Evolutionary conservation across 2,113 vertebrate genomes (phyloP), one percentile per base, ranked within the genome.

Genomic region (Psilopogon haemacephalus): DNA sequence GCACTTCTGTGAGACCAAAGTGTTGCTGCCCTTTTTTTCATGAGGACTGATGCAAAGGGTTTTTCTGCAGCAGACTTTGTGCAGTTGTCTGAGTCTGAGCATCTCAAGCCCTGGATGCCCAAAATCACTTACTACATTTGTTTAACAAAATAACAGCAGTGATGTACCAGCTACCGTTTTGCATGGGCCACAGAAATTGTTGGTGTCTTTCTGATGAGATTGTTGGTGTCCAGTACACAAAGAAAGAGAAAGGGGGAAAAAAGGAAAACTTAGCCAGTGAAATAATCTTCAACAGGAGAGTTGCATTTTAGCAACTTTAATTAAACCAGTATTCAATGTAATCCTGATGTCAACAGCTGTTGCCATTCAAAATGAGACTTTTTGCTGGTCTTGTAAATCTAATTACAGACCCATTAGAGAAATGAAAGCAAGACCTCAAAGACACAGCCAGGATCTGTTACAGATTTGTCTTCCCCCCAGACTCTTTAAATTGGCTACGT

Each of bases 321-420:
- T 98, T 97, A 98, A 98, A 96, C 95, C 93, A 95, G 97, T 97
- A 97, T 98, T 98, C 97, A 98, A 97, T 95, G 95, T 97, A 97
- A 97, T 97, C 97, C 97, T 95, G 96, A 97, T 98, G 97, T 98
- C 98, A 98, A 98, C 97, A 98, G 97, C 97, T 98, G 98, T 98
- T 98, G 96, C 97, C 97, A 97, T 98, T 98, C 97, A 98, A 96
- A 98, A 98, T 93, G 92, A 97, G 97, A 97, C 97, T 97, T 98
- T 98, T 97, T 97, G 88, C 97, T 98, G 95, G 92, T 98, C 98
- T 97, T 96, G 97, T 97, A 98, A 98, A 98, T 98, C 96, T 97
- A 98, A 98, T 98, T 98, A 98, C 97, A 85, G 86, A 95, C 74
- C 86, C 97, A 96, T 97, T 95, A 97, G 97, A 97, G 97, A 98